Base-by-base conservation (phyloP, 2,113 vertebrate species). In the Platycercus adscitus region DNA sequence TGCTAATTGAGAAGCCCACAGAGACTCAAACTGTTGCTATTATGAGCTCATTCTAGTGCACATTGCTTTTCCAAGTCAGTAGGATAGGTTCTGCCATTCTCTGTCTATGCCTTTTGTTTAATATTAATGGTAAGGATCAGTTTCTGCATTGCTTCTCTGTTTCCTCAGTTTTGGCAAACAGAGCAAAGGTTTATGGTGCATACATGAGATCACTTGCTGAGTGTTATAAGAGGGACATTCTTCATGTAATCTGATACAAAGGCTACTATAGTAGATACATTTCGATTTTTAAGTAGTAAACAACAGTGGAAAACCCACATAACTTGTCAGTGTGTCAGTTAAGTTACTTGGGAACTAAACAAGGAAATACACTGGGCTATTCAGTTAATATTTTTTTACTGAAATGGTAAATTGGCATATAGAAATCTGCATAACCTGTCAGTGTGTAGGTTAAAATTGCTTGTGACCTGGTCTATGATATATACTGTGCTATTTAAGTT, bases 201-300 rank as follows among this genome's bases (percentile, higher is more conserved):
- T 93, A 88, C 39, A 81, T 91, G 93, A 97, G 82, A 93, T 77
- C 89, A 83, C 96, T 97, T 98, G 96, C 75, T 94, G 97, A 97
- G 89, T 96, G 88, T 86, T 96, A 90, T 26, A 91, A 91, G 82
- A 82, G 94, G 49, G 71, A 85, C 13, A 41, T 89, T 97, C 91
- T 93, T 35, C 88, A 11, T 12, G 82, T 88, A 97, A 97, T 81
- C 43, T 79, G 89, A 98, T 93, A 97, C 21, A 75, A 24, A 79
- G 49, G 31, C 55, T 75, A 87, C 88, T 88, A 68, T 39, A 53
- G 60, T 66, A 94, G 81, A 92, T 81, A 89, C 5, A 47, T 71
- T 96, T 90, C 84, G 58, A 68, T 89, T 97, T 96, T 96, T 91
- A 95, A 93, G 75, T 85, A 88, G 94, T 95, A 96, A 95, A 77